Evolutionary conservation across 1,140 invertebrate genomes (phyloP).

Genomic region (Drosophila pseudoobscura): DNA sequence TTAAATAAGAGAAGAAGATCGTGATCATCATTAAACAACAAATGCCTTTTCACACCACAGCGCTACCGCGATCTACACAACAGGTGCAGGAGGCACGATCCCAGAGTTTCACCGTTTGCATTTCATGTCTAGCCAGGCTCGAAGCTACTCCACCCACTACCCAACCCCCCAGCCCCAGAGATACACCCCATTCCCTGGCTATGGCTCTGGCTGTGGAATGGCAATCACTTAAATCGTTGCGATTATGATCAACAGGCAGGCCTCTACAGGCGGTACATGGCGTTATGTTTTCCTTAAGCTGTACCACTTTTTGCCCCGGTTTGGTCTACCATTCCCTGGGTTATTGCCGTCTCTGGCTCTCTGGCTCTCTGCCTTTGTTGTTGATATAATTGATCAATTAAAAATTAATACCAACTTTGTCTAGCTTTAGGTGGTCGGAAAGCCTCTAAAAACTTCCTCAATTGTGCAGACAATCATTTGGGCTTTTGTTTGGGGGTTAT

Average conservation of each 20-base stretch:
- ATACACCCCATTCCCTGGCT: not conserved
- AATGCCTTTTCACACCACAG: constrained; percentile 72
- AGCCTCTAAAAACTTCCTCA: constrained; percentile 45
- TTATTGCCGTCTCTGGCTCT: not conserved
- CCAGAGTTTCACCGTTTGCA: constrained; percentile 22
- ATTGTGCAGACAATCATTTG: constrained; percentile 29
- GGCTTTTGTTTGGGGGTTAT: not conserved
- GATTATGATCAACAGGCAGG: constrained; percentile 68
- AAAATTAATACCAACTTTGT: constrained; percentile 77
- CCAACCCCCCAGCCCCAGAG: constrained; percentile 4
- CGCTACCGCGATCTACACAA: constrained; percentile 13
- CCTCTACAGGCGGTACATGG: constrained; percentile 22
- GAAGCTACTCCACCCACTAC: constrained; percentile 33
- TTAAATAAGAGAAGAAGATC: constrained; percentile 67
- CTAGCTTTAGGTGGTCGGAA: constrained; percentile 61
- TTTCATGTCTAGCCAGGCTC: constrained; percentile 29
- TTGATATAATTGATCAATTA: constrained; percentile 74
- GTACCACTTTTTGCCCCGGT: constrained; percentile 33
- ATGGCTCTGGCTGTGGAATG: constrained; percentile 22
- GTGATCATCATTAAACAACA: constrained; percentile 63
- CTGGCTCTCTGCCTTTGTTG: not conserved
- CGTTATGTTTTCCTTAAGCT: constrained; percentile 71
- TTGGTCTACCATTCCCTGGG: constrained; percentile 18
- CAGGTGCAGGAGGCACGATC: too few relatives aligned
- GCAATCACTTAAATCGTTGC: constrained; percentile 78